Conservation (phyloP, 2,888 invertebrate species). For the Nemotelus nigrinus region DNA sequence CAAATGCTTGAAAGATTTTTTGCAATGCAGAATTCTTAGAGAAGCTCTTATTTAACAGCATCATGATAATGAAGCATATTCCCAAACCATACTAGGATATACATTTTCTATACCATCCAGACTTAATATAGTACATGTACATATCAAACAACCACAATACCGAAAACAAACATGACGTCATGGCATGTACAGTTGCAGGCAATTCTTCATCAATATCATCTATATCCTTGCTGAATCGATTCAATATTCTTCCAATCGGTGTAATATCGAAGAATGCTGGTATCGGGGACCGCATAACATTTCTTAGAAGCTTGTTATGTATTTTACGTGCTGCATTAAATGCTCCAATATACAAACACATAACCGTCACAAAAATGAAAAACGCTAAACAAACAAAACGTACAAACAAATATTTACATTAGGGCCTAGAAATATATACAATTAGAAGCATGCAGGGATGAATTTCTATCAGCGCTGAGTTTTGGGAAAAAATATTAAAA, state of each 20-base stretch:
- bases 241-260: slow-evolving; percentile 74
- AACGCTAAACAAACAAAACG: slow-evolving; percentile 59
- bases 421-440: slow-evolving; percentile 38
- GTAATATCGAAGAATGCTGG: slow-evolving; percentile 78
- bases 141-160: slow-evolving; percentile 55
- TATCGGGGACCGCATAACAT: slow-evolving; percentile 70
- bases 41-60: too few species aligned
- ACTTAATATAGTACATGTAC: neutral
- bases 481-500: neutral
- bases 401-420: slow-evolving; percentile 36
- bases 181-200: slow-evolving; percentile 67
- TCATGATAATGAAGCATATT: too few species aligned
- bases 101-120: neutral
- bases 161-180: slow-evolving; percentile 65
- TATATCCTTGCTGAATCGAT: slow-evolving; percentile 76
- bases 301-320: slow-evolving; percentile 69
- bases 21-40: too few species aligned
- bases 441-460: slow-evolving; percentile 1
- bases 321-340: slow-evolving; percentile 70
- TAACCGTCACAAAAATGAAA: slow-evolving; percentile 68
- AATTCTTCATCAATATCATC: slow-evolving; percentile 73
- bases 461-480: neutral
- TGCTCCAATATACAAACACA: slow-evolving; percentile 69
- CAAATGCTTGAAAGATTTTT: too few species aligned
- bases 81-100: too few species aligned